phyloP scores from a whole-genome alignment of 2,113 vertebrate genomes.

The Gasterosteus aculeatus region DNA sequence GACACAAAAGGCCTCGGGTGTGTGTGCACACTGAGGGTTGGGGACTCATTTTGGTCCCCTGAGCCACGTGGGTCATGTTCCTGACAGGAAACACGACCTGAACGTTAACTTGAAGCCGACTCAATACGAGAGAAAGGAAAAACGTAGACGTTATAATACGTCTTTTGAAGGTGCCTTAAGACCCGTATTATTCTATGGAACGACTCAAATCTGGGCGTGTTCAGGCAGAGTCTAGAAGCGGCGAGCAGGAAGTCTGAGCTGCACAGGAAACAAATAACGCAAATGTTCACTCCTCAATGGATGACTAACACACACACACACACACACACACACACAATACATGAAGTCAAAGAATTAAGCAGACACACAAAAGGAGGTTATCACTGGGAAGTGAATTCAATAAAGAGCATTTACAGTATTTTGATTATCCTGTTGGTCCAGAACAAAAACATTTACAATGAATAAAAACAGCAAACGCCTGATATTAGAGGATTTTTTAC shows the following conservation, averaged over 20 bases:
- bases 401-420: neutral
- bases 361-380: neutral
- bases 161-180: neutral
- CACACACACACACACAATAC: slow-evolving; percentile 12
- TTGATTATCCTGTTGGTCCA: neutral
- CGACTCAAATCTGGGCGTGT: slow-evolving; percentile 3
- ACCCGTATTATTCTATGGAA: neutral
- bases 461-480: neutral
- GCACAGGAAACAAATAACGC: slow-evolving; percentile 26
- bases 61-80: slow-evolving; percentile 9
- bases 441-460: neutral
- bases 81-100: slow-evolving; percentile 18
- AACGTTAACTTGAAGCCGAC: neutral
- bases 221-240: slow-evolving; percentile 10
- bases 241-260: slow-evolving; percentile 2
- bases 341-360: slow-evolving; percentile 16
- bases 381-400: neutral
- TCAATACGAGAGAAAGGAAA: neutral
- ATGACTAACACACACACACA: slow-evolving; percentile 30
- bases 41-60: neutral
- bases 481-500: neutral
- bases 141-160: fast-evolving
- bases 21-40: neutral
- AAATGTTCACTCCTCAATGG: slow-evolving; percentile 15
- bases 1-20: slow-evolving; percentile 47